Evolutionary conservation across 1,140 invertebrate genomes (phyloP).

Genomic region (Eumeta japonica): DNA sequence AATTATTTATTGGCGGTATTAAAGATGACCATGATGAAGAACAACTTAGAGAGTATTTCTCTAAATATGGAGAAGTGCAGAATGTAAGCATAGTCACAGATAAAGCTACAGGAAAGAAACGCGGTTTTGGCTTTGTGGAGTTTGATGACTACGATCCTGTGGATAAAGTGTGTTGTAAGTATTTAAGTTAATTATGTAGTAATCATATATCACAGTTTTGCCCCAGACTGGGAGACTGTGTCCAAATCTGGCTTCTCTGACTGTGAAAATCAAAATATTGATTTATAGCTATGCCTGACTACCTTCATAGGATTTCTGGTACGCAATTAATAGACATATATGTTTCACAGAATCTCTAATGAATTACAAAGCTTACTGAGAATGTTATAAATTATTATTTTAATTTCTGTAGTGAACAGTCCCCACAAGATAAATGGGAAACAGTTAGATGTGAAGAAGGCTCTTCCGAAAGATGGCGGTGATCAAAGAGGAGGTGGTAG

Average conservation of each 20-base stretch:
- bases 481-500: conserved; percentile 61
- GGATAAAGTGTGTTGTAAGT: conserved; percentile 88
- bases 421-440: conserved; percentile 77
- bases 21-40: conserved; percentile 88
- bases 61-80: conserved; percentile 78
- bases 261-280: conserved; percentile 49
- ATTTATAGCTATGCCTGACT: conserved; percentile 49
- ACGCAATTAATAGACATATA: conserved; percentile 47
- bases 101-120: conserved; percentile 86
- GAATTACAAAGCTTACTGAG: conserved; percentile 1
- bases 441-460: conserved; percentile 81
- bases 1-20: conserved; percentile 89
- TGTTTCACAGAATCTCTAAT: background rate
- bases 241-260: conserved; percentile 50
- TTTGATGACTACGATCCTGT: conserved; percentile 97
- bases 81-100: conserved; percentile 86
- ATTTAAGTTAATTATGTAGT: conserved; percentile 1
- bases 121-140: conserved; percentile 93
- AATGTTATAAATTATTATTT: conserved; percentile 6
- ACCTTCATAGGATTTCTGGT: conserved; percentile 30
- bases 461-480: conserved; percentile 70
- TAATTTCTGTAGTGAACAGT: conserved; percentile 60
- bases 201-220: conserved; percentile 55
- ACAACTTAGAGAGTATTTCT: conserved; percentile 81
- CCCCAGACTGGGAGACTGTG: conserved; percentile 44